phyloP scores from a whole-genome alignment of 2,888 invertebrate species.

The Syrphus vitripennis region DNA sequence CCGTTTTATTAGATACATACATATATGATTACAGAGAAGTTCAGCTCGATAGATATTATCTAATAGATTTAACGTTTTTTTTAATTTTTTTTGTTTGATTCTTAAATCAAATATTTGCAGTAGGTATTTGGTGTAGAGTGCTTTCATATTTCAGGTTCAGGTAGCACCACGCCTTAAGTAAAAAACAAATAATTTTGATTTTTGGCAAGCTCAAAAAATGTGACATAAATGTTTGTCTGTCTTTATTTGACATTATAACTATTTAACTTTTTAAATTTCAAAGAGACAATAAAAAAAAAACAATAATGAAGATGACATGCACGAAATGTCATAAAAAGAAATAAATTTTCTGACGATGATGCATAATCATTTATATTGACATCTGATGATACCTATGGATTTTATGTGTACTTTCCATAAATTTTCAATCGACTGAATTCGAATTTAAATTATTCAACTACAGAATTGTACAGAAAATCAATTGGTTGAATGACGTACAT shows the following conservation, averaged over 20 bases:
- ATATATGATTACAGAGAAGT: neutral
- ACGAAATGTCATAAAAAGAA: neutral
- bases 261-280: neutral
- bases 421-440: conserved; percentile 34
- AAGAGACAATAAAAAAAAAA: neutral
- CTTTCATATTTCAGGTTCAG: too few relatives aligned
- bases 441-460: conserved; percentile 4
- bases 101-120: neutral
- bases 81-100: neutral
- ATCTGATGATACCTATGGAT: too few relatives aligned
- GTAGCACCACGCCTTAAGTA: neutral
- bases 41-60: neutral
- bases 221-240: neutral
- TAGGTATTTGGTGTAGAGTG: too few relatives aligned
- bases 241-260: neutral
- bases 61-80: neutral
- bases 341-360: neutral
- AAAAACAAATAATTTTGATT: neutral
- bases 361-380: neutral
- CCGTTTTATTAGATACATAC: too few relatives aligned
- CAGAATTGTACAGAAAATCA: neutral
- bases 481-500: conserved; percentile 14
- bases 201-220: neutral
- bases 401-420: neutral
- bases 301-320: neutral